These are phyloP conservation scores for Drosophila melanosoma DNA, from an alignment of 2,888 invertebrate species.

Conservation along the genomic window DNA sequence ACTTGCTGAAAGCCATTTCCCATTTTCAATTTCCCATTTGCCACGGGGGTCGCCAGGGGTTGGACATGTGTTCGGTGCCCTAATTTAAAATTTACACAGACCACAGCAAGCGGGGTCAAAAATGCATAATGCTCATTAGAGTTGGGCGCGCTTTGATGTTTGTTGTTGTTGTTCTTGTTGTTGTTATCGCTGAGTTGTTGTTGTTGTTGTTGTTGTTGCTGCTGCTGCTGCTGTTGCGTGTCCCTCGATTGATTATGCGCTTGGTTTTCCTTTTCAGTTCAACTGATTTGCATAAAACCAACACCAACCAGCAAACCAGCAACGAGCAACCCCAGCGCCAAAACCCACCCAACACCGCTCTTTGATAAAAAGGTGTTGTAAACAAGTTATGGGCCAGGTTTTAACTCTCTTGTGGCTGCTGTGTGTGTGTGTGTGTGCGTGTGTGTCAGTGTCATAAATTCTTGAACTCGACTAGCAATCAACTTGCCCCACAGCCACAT, in stretches of 20 bases:
- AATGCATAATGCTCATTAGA: conserved; percentile 73
- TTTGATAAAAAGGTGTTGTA: conserved; percentile 45
- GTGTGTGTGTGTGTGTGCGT: conserved; percentile 2
- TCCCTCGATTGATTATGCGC: conserved; percentile 36
- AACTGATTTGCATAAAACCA: conserved; percentile 66
- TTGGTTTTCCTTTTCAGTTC: conserved; percentile 53
- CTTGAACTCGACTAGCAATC: conserved; percentile 35
- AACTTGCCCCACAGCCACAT: conserved; percentile 44
- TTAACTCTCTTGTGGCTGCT: conserved; percentile 4
- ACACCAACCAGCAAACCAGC: neutral
- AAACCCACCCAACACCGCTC: neutral
- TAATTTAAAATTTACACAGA: conserved; percentile 33
- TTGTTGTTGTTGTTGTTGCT: neutral
- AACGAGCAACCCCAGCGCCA: neutral
- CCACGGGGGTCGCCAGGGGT: conserved; percentile 19
- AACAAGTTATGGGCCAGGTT: conserved; percentile 40
- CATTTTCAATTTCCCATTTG: conserved; percentile 21
- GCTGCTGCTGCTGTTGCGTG: neutral
- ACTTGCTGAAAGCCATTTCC: conserved; percentile 69
- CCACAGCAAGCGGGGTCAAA: conserved; percentile 53
- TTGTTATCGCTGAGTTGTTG: neutral
- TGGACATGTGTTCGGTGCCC: conserved; percentile 40
- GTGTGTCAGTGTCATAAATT: conserved; percentile 64
- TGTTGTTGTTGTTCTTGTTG: conserved; percentile 1
- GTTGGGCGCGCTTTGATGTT: conserved; percentile 69